Conservation (phyloP, 2,113 vertebrate species). For the Pygoscelis adeliae region DNA sequence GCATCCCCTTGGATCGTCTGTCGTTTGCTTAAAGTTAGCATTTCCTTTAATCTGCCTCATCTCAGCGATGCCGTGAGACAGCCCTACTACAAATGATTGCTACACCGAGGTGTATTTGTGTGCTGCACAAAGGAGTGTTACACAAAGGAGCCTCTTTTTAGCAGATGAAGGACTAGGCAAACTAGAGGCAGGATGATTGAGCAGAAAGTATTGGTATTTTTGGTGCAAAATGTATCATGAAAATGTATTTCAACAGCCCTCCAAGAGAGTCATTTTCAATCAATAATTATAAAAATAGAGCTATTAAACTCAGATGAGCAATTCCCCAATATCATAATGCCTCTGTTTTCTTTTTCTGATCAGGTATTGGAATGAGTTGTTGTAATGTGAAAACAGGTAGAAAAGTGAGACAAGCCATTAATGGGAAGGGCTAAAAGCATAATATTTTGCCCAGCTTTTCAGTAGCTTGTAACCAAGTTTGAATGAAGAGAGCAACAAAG, state of each 20-base stretch:
- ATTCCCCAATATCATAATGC: neutral
- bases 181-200: neutral
- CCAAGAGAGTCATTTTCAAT: neutral
- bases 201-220: neutral
- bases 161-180: neutral
- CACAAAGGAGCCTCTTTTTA: neutral
- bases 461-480: neutral
- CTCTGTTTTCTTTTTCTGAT: conserved; percentile 24
- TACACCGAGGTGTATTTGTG: neutral
- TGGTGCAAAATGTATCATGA: neutral
- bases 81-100: neutral
- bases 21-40: neutral
- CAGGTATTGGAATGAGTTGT: neutral
- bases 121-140: neutral
- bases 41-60: neutral
- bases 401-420: neutral
- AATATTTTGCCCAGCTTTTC: neutral
- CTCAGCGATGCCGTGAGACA: neutral
- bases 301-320: conserved; percentile 6
- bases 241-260: neutral
- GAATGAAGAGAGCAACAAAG: neutral
- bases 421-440: neutral
- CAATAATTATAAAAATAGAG: neutral
- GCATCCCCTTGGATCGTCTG: neutral
- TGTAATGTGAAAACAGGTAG: neutral